Base-by-base conservation (phyloP, 2,888 invertebrate genomes). In the Ptychoptera albimana region DNA sequence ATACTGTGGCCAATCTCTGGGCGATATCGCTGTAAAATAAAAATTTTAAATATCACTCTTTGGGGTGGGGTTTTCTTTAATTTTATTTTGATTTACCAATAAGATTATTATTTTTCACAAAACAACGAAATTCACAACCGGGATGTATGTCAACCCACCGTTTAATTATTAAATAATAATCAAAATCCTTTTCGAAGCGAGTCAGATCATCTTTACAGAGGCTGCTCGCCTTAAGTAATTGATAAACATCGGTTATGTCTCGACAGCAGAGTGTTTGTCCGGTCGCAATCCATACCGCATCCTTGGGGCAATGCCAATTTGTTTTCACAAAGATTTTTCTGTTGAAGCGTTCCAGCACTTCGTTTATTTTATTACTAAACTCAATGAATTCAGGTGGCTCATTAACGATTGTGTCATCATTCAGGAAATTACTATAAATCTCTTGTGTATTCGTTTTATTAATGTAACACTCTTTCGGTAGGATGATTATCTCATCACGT, bases 61-160 rank as follows among this genome's bases (percentile, higher is more conserved):
- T n/a, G n/a, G n/a, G n/a, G n/a, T n/a, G n/a, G n/a, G n/a, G n/a
- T n/a, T n/a, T n/a, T n/a, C n/a, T n/a, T n/a, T n/a, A n/a, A n/a
- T n/a, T n/a, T n/a, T n/a, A n/a, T 23, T 23, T 23, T 23, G 7
- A 23, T 23, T 23, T 30, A 30, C 39, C 39, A 30, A 50, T 44
- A 14, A 53, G 14, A 30, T 43, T 47, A 1, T 43, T 35, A 11
- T 50, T 46, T 36, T 46, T 44, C 6, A 53, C 53, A 41, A 53
- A 53, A 38, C 53, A 53, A 3, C 53, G 43, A 40, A 49, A 53
- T 31, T 53, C 53, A 2, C 51, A 50, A 2, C 50, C 51, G 8
- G 53, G 50, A 48, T 53, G 51, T 16, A 53, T 49, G 8, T 53
- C 52, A n/a, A 40, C 37, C 52, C 52, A 53, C 37, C 52, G 46